Percentiles rank a stretch among this genome's conserved stretches.
phyloP scores from a whole-genome alignment of 37 sponge, comb jelly and placozoan species.

The Petrosia ficiformis region DNA sequence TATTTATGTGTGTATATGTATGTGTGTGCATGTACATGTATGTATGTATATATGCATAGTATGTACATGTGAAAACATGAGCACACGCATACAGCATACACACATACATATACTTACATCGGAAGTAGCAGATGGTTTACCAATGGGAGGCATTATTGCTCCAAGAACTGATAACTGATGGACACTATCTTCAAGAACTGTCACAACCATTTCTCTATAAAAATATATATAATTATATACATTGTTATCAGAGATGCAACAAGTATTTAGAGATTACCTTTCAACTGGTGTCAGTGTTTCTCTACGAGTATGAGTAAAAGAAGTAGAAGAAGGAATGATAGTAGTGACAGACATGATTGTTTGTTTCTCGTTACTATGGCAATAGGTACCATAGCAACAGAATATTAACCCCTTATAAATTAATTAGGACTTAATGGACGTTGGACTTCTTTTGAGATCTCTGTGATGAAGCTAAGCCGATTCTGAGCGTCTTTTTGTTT shows the following conservation, averaged over 20 bases:
- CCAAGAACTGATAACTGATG: conserved; percentile 85
- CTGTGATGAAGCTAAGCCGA: no score
- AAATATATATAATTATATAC: background rate
- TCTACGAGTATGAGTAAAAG: background rate
- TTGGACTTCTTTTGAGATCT: background rate
- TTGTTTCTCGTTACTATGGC: background rate
- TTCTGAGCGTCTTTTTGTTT: no score
- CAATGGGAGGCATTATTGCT: conserved; percentile 51
- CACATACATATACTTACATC: background rate
- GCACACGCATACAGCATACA: no score
- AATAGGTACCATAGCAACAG: background rate
- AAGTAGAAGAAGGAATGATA: no score
- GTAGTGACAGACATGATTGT: no score
- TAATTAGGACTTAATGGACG: no score
- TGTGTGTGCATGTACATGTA: no score
- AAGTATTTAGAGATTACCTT: background rate
- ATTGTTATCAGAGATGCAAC: no score
- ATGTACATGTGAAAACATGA: no score
- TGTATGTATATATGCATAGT: no score
- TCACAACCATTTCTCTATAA: conserved; percentile 42
- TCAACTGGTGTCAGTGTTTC: background rate
- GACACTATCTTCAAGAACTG: conserved; percentile 76
- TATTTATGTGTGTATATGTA: no score
- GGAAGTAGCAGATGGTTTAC: background rate
- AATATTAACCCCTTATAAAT: background rate